Evolutionary conservation across 2,888 invertebrate species (phyloP), one percentile per base, ranked within the genome.

Genomic region (Erebia aethiops): DNA sequence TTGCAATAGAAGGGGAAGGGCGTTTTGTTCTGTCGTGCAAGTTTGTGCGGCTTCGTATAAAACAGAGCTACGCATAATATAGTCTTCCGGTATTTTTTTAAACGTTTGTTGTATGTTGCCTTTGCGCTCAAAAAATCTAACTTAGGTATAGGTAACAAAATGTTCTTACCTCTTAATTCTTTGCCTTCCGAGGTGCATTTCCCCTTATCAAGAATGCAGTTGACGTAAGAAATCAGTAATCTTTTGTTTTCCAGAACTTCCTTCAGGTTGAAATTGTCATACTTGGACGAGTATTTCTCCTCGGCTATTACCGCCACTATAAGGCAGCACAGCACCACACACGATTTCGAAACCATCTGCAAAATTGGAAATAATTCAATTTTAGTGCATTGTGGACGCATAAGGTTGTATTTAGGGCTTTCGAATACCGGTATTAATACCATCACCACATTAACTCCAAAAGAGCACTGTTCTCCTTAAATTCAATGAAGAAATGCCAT

Each of bases 191-290:
- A 91, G 0, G 96, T 96, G 82, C 97, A 97, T 57, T 85, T 87
- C 13, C 95, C 95, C 65, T 90, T 87, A 1, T 94, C 95, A 73
- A 96, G 87, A 63, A 96, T 83, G 79, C 97, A 97, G 74, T 95
- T 95, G 71, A 95, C 88, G 81, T 97, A 96, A 43, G 95, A 95
- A 43, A 92, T 90, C 11, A 96, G 84, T 63, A 97, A 86, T 61
- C 96, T 92, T 65, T 95, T 95, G 84, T 95, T 97, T 0, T 80
- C 82, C 41, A 97, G 82, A 67, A 97, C 95, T 77, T 95, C 94
- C 74, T 97, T 95, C 73, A 97, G 77, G 82, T 97, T 94, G 69
- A 97, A 88, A 76, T 95, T 95, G 81, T 97, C 96, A 80, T 95
- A 97, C 78, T 95, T 95, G 72, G 10, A 9, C 94, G 95, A 95